Percentiles rank a stretch among this genome's conserved stretches.
phyloP scores from a whole-genome alignment of 1,140 invertebrate genomes.

The Lutraria rhynchaena region DNA sequence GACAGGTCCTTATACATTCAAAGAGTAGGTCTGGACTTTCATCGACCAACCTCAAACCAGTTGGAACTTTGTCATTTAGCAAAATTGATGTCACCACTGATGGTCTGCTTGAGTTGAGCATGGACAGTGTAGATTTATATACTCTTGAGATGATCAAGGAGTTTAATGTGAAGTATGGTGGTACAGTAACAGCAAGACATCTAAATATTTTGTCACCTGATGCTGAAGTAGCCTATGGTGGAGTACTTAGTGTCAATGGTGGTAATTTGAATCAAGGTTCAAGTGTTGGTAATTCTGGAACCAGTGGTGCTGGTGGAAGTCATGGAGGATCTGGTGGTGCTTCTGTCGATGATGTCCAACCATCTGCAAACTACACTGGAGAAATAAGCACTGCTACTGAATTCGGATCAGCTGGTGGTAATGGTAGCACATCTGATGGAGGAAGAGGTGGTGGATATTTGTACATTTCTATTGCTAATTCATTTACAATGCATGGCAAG shows the following conservation, averaged over 20 bases:
- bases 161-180: conserved; percentile 70
- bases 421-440: conserved; percentile 33
- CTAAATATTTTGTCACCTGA: conserved; percentile 63
- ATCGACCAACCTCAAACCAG: conserved; percentile 46
- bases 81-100: conserved; percentile 67
- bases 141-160: conserved; percentile 62
- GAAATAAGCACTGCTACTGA: conserved; percentile 57
- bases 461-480: conserved; percentile 36
- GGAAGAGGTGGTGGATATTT: conserved; percentile 70
- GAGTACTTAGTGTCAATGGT: conserved; percentile 59
- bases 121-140: conserved; percentile 58
- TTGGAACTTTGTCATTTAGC: conserved; percentile 65
- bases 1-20: conserved; percentile 62
- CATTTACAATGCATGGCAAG: conserved; percentile 65
- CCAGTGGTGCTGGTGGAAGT: conserved; percentile 64
- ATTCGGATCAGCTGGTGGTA: conserved; percentile 72
- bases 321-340: conserved; percentile 71
- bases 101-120: conserved; percentile 64
- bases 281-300: conserved; percentile 58
- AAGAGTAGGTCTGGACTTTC: conserved; percentile 66
- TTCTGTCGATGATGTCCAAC: conserved; percentile 31
- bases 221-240: conserved; percentile 67
- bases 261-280: conserved; percentile 42
- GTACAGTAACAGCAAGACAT: conserved; percentile 61
- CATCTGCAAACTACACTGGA: conserved; percentile 56